A percentile compares a stretch with the other conserved stretches of the same genome.
Conservation (phyloP, 2,113 vertebrate genomes). For the Machaerirhynchus nigripectus region DNA sequence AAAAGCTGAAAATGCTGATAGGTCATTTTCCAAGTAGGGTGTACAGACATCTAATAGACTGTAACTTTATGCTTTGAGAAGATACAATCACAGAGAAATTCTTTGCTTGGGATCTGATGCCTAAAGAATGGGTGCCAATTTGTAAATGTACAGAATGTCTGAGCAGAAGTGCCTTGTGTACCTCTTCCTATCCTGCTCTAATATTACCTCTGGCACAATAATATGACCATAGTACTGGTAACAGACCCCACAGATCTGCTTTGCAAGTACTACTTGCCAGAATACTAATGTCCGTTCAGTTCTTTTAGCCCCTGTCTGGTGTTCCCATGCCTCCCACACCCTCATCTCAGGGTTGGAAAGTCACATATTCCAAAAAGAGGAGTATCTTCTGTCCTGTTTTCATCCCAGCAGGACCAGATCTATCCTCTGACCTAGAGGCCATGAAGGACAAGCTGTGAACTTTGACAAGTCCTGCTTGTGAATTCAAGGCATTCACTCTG, state of each 20-base stretch:
- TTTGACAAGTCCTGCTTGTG: not conserved
- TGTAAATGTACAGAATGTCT: not conserved
- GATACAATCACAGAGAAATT: not conserved
- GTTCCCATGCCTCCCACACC: not conserved
- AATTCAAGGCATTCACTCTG: not conserved
- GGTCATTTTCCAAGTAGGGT: not conserved
- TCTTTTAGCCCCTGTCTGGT: not conserved
- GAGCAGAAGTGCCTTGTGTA: not conserved
- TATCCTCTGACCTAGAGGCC: not conserved
- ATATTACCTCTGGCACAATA: not conserved
- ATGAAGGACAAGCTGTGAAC: not conserved
- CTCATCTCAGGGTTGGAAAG: not conserved
- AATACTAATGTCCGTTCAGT: not conserved
- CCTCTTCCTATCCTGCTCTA: not conserved
- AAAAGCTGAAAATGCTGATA: not conserved
- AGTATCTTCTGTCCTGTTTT: not conserved
- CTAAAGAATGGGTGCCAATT: not conserved
- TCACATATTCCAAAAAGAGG: not conserved
- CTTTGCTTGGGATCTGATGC: not conserved
- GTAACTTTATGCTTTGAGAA: not conserved
- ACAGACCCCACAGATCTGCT: not conserved
- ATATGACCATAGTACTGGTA: not conserved
- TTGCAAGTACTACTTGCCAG: not conserved
- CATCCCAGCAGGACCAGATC: not conserved
- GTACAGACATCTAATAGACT: not conserved